Conservation (phyloP, 2,113 vertebrate species). For the Spea bombifrons region DNA sequence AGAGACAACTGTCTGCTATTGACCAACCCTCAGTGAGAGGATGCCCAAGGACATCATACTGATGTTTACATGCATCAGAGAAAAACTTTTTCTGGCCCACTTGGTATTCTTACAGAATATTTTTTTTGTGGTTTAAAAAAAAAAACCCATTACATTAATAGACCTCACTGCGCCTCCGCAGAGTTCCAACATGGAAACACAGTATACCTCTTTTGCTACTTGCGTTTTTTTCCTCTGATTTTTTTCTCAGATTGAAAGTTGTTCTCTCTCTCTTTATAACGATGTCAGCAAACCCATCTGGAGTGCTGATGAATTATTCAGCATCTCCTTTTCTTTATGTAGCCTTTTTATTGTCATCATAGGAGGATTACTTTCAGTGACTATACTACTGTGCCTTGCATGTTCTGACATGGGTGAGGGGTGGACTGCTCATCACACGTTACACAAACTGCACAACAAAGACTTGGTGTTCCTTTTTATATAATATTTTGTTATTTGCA, state of each 20-base stretch:
- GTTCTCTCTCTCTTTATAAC: conserved; percentile 45
- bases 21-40: too few relatives aligned
- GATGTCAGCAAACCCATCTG: conserved; percentile 49
- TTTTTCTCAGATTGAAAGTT: conserved; percentile 46
- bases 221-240: conserved; percentile 37
- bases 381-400: conserved; percentile 39
- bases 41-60: too few relatives aligned
- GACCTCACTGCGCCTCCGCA: conserved; percentile 1
- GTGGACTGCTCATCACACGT: conserved; percentile 43
- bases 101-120: too few relatives aligned
- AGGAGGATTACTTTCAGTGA: conserved; percentile 47
- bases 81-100: too few relatives aligned
- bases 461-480: conserved; percentile 30
- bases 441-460: conserved; percentile 46
- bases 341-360: conserved; percentile 49
- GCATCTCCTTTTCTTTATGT: conserved; percentile 44
- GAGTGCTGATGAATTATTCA: conserved; percentile 48
- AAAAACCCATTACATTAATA: conserved; percentile 6
- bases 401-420: conserved; percentile 45
- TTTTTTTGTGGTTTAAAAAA: conserved; percentile 16
- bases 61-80: too few relatives aligned
- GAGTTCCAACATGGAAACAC: conserved; percentile 22
- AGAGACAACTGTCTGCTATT: too few relatives aligned
- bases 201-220: conserved; percentile 38
- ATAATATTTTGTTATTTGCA: conserved; percentile 30